Evolutionary conservation across 2,888 invertebrate species (phyloP), one percentile per base, ranked within the genome.

Genomic region (Plebejus argus): DNA sequence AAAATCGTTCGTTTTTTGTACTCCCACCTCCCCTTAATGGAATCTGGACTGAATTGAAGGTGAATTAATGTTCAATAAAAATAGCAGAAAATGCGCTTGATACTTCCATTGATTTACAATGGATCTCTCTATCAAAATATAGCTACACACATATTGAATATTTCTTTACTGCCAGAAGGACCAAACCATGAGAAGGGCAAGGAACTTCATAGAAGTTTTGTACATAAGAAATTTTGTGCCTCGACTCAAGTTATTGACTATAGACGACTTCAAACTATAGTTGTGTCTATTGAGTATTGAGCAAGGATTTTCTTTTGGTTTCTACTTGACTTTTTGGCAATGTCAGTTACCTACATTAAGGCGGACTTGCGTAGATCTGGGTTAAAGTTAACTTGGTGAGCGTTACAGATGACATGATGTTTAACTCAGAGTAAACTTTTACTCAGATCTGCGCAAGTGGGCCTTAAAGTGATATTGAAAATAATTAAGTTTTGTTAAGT

Each of bases 251-350:
- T 0, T 45, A 45, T 45, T 45, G 45, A 45, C 45, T 45, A 45
- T 45, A 45, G 45, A 45, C 45, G 45, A 45, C 53, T 53, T 53
- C 15, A 18, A 53, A 53, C 15, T 66, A 15, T 28, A 20, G 2
- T 66, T 66, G 66, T 33, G 28, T 15, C 66, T n/a, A 58, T 58
- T 78, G 78, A 78, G 76, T n/a, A 58, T 58, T 78, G 78, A 78
- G 76, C 71, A 77, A 76, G 85, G 66, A 20, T 66, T 28, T 39
- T 45, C 3, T 45, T 33, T 56, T 72, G 74, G 28, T 76, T 71
- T 45, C 72, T 33, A 66, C 28, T 28, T 66, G 15, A 15, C 28
- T 66, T 66, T 28, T 66, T 66, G 66, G 66, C 66, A 66, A 66
- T 66, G 66, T 66, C 66, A 66, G 28, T 28, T 66, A 66, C 45